phyloP scores from a whole-genome alignment of 2,113 vertebrate species.

The Coryphaenoides rupestris region DNA sequence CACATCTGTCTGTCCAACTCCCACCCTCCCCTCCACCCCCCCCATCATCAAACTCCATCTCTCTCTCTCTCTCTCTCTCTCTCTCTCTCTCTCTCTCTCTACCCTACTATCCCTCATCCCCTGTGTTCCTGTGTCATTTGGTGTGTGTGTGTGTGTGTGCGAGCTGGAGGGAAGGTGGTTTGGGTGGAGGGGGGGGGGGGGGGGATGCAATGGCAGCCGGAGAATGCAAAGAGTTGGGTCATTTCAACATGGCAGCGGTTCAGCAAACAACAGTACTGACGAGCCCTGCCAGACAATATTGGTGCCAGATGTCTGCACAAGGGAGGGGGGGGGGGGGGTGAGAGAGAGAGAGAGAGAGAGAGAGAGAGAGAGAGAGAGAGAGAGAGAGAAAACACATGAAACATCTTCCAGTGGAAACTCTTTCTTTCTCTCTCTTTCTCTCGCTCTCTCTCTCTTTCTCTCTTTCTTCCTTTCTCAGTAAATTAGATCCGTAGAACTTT shows the following conservation, averaged over 20 bases:
- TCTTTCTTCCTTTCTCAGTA: constrained; percentile 47
- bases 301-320: too few species aligned
- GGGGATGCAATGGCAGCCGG: too few species aligned
- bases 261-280: too few species aligned
- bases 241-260: too few species aligned
- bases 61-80: background rate
- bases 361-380: constrained; percentile 21
- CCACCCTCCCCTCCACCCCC: too few species aligned
- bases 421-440: constrained; percentile 31
- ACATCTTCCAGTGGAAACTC: constrained; percentile 80
- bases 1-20: too few species aligned
- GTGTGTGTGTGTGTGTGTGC: constrained; percentile 37
- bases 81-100: background rate
- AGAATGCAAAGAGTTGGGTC: too few species aligned
- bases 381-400: constrained; percentile 78
- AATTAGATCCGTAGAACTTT: constrained; percentile 59
- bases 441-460: constrained; percentile 11
- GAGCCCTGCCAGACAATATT: too few species aligned
- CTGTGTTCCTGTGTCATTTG: background rate
- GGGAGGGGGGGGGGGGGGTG: background rate
- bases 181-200: too few species aligned
- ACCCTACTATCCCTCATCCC: background rate
- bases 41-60: background rate
- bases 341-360: too few species aligned
- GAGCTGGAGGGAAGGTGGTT: constrained; percentile 39